Conservation (phyloP, 2,113 vertebrate species). For the Tragelaphus buxtoni region DNA sequence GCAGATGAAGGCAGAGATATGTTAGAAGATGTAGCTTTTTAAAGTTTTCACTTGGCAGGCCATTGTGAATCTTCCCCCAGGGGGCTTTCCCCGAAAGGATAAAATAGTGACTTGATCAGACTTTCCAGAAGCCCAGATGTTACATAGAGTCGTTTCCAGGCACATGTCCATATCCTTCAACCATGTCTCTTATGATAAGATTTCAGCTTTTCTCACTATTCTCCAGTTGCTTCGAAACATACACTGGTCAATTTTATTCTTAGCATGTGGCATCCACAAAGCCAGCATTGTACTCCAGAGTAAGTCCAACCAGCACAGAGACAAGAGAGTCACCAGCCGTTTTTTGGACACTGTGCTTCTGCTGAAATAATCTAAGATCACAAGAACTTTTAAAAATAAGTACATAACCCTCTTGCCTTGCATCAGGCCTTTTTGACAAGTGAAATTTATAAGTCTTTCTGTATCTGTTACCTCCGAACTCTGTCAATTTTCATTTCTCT, state of each 20-base stretch:
- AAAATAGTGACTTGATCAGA: background rate
- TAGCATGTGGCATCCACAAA: rapidly evolving
- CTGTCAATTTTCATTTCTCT: background rate
- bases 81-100: background rate
- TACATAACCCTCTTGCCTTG: background rate
- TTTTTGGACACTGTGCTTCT: background rate
- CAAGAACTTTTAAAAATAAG: background rate
- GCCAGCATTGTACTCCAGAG: background rate
- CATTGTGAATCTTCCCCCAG: background rate
- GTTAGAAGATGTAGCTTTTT: background rate
- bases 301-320: background rate
- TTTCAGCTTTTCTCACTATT: background rate
- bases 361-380: background rate
- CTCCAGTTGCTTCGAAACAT: background rate
- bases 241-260: background rate
- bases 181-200: background rate
- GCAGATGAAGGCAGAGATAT: background rate
- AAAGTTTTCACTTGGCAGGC: background rate
- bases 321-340: background rate
- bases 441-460: background rate
- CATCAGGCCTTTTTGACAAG: background rate
- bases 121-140: background rate
- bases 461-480: background rate
- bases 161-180: background rate
- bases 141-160: background rate